Conservation (phyloP, 2,888 invertebrate species). For the Dynastes tityus region DNA sequence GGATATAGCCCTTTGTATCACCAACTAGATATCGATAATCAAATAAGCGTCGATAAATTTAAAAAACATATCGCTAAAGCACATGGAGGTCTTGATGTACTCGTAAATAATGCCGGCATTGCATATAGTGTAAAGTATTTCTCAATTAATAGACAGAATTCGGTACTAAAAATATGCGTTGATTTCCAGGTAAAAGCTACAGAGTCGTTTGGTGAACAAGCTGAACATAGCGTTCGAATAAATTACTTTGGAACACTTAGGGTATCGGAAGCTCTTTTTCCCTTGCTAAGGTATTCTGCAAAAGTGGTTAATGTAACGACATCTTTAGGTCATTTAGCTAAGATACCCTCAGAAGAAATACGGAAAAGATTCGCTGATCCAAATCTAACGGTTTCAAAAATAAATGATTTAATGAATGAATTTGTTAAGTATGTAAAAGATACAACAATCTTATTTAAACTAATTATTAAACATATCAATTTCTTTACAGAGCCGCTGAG, state of each 20-base stretch:
- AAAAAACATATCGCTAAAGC: conserved; percentile 74
- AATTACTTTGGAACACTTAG: conserved; percentile 80
- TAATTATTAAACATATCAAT: neutral
- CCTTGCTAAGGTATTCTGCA: conserved; percentile 79
- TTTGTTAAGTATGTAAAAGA: conserved; percentile 76
- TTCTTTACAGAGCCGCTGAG: conserved; percentile 49
- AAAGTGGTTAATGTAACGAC: conserved; percentile 85
- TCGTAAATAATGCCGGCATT: conserved; percentile 85
- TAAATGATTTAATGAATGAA: conserved; percentile 77
- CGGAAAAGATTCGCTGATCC: conserved; percentile 73
- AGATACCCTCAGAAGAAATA: conserved; percentile 75
- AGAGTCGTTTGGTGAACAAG: conserved; percentile 79
- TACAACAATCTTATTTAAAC: neutral
- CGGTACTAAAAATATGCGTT: neutral
- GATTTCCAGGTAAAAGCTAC: conserved; percentile 70
- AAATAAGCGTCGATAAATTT: conserved; percentile 75
- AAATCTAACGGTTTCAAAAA: conserved; percentile 74
- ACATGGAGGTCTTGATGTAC: conserved; percentile 80
- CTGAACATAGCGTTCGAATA: conserved; percentile 78
- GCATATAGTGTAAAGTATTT: conserved; percentile 73
- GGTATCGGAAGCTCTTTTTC: conserved; percentile 80
- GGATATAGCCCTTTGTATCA: conserved; percentile 74
- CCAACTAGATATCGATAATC: conserved; percentile 79
- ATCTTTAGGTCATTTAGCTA: conserved; percentile 75
- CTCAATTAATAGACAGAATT: too few species aligned